Percentiles rank a stretch among this genome's conserved stretches.
Conservation (phyloP, 2,797 vertebrate genomes). For the Hipposideros larvatus region DNA sequence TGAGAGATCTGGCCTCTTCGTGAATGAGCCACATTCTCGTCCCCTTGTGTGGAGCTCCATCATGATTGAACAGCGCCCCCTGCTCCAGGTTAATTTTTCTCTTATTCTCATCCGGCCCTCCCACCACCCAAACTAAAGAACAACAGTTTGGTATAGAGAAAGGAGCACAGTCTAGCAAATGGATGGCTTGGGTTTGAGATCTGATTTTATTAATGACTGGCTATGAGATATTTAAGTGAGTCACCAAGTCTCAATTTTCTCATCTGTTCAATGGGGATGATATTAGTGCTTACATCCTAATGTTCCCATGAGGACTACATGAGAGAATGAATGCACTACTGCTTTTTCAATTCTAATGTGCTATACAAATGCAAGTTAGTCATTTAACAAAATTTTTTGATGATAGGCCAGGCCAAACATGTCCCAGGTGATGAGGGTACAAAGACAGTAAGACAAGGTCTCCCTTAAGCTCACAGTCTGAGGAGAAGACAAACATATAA, state of each 20-base stretch:
- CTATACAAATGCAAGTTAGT: not conserved
- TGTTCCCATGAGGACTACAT: not conserved
- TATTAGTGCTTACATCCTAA: conserved; percentile 42
- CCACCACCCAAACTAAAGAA: not conserved
- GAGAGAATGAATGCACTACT: not conserved
- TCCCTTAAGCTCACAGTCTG: not conserved
- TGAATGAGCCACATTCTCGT: not conserved
- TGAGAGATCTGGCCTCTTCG: not conserved
- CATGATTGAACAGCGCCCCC: not conserved
- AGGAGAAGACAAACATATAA: conserved; percentile 2
- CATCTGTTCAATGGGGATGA: conserved; percentile 29
- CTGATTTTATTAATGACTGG: conserved; percentile 16
- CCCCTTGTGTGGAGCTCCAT: not conserved
- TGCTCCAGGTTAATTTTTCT: conserved; percentile 47
- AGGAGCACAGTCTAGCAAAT: not conserved
- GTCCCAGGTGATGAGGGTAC: not conserved
- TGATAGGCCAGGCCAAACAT: not conserved
- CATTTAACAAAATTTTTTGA: conserved; percentile 13
- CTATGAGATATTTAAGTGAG: not conserved
- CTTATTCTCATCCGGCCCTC: not conserved
- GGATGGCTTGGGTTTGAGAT: not conserved
- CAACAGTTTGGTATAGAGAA: not conserved
- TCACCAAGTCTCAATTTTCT: conserved; percentile 8
- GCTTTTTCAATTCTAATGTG: not conserved
- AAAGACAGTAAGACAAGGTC: not conserved